Evolutionary conservation across 2,113 vertebrate genomes (phyloP), one percentile per base, ranked within the genome.

Genomic region (Zeus faber): DNA sequence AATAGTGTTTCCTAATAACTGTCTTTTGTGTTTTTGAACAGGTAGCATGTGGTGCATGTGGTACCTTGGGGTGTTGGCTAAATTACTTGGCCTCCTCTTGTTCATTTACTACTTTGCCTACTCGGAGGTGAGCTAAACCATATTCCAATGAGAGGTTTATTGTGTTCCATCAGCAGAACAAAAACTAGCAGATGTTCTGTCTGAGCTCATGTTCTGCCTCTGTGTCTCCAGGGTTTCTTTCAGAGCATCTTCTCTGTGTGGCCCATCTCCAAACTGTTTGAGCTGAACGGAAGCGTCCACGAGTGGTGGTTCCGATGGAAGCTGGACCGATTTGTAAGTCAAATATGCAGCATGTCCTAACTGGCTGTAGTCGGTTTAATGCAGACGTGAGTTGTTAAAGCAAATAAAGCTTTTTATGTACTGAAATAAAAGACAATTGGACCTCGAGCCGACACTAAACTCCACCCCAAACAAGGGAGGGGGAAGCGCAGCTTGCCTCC

Each of bases 241-340:
- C 93, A 98, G 87, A 92, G 82, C 23, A 72, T 95, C 50, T 99
- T 99, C 89, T 96, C 95, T 6, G 81, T 94, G 24, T 98, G 97
- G 97, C 97, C 97, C 10, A 53, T 98, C 59, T 98, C 96, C 20
- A 91, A 88, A 39, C 92, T 95, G 33, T 99, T 99, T 79, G 92
- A 98, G 65, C 85, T 98, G 52, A 88, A 97, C 45, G 96, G 96
- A 25, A 94, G 85, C 67, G 82, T 98, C 55, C 95, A 96, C 31
- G 97, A 99, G 67, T 99, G 97, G 97, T 98, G 95, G 95, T 99
- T 99, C 85, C 85, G 97, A 44, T 99, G 95, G 95, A 93, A 93
- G 77, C 69, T 99, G 77, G 97, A 99, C 81, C 90, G 96, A 80
- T 99, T 97, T 26, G 96, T 99, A 91, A 75, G 89, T 87, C 23